Evolutionary conservation across 2,797 vertebrate species (phyloP).

Genomic region (Bradypodion pumilum): DNA sequence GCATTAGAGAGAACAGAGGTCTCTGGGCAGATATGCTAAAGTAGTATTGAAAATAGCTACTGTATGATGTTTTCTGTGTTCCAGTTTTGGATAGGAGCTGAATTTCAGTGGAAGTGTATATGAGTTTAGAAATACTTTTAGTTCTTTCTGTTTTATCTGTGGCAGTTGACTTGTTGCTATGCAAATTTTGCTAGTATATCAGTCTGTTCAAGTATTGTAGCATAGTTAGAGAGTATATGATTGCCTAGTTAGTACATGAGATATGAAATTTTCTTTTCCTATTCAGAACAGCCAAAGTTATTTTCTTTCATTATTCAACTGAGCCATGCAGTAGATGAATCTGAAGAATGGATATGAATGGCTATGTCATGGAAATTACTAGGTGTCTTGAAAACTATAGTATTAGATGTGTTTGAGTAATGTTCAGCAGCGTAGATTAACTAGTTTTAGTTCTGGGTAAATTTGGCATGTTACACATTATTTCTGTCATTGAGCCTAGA

Average conservation of each 20-base stretch:
- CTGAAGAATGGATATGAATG: constrained; percentile 9
- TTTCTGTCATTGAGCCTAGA: not conserved
- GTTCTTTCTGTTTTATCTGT: not conserved
- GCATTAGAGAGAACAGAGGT: not conserved
- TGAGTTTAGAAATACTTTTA: not conserved
- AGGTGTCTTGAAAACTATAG: constrained; percentile 34
- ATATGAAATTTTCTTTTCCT: not conserved
- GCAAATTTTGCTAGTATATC: constrained; percentile 1
- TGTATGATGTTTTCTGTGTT: not conserved
- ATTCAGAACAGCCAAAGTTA: not conserved
- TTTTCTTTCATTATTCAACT: not conserved
- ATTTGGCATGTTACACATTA: constrained; percentile 28
- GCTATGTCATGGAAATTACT: not conserved
- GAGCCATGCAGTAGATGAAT: constrained; percentile 6
- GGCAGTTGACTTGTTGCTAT: not conserved
- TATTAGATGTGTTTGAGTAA: constrained; percentile 21
- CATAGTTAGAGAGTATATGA: not conserved
- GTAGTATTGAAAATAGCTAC: not conserved
- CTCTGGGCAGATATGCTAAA: not conserved
- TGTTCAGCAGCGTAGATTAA: not conserved
- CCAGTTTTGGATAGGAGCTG: constrained; percentile 3
- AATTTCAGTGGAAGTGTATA: not conserved
- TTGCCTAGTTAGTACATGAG: not conserved
- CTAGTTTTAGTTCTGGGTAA: constrained; percentile 1
- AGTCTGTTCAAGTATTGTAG: not conserved